Percentiles rank a stretch among this genome's conserved stretches.
These are phyloP conservation scores for Porites rus DNA, from an alignment of 92 coral and sea anemone species.

Conservation along the genomic window DNA sequence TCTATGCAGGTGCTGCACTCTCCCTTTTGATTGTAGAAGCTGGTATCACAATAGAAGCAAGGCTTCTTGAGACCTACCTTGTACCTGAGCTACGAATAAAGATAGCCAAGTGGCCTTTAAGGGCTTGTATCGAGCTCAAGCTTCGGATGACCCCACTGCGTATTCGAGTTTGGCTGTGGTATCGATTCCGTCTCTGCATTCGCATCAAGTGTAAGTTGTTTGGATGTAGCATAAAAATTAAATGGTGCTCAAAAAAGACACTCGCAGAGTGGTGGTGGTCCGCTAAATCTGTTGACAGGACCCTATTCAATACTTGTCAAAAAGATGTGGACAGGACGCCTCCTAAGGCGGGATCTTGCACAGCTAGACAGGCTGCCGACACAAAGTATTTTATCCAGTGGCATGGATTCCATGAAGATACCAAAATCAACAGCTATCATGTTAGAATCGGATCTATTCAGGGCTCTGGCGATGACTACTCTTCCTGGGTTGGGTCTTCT, in stretches of 20 bases:
- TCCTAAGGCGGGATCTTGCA: slow-evolving; percentile 81
- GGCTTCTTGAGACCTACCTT: slow-evolving; percentile 81
- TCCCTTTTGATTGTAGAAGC: slow-evolving; percentile 78
- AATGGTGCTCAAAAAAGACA: slow-evolving; percentile 83
- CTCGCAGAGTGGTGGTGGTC: slow-evolving; percentile 97
- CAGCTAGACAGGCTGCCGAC: slow-evolving; percentile 87
- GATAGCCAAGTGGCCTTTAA: slow-evolving; percentile 92
- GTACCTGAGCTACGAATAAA: slow-evolving; percentile 88
- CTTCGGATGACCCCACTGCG: slow-evolving; percentile 90
- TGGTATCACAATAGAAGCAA: slow-evolving; percentile 91
- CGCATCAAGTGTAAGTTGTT: slow-evolving; percentile 68
- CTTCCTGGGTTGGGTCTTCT: slow-evolving; percentile 72
- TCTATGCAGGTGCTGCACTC: slow-evolving; percentile 87
- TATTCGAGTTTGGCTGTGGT: slow-evolving; percentile 95
- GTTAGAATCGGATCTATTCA: slow-evolving; percentile 84
- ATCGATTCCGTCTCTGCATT: slow-evolving; percentile 81
- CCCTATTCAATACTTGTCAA: slow-evolving; percentile 79
- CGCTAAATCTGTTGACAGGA: slow-evolving; percentile 78
- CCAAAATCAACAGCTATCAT: slow-evolving; percentile 74
- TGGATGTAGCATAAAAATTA: slow-evolving; percentile 63
- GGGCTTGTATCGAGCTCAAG: slow-evolving; percentile 89
- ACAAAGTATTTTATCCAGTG: slow-evolving; percentile 88
- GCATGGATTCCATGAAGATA: slow-evolving; percentile 88
- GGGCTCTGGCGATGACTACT: slow-evolving; percentile 89
- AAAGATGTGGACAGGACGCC: slow-evolving; percentile 85